phyloP scores from a whole-genome alignment of 2,113 vertebrate species.

The Chiloscyllium plagiosum region DNA sequence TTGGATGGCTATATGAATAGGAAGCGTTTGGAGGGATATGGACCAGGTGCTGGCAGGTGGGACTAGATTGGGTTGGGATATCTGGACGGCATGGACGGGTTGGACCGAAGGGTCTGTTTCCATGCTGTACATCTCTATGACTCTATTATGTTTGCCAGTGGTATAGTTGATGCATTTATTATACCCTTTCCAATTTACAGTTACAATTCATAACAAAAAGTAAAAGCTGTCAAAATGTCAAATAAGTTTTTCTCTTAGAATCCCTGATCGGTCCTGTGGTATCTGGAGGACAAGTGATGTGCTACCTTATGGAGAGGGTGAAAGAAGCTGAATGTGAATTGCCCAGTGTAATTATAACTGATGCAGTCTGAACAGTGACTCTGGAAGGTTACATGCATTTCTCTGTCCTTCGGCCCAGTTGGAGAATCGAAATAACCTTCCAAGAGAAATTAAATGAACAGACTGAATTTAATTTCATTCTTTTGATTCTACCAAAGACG shows the following conservation, averaged over 20 bases:
- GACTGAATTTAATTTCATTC: neutral
- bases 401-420: neutral
- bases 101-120: too few relatives aligned
- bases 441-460: neutral
- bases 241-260: neutral
- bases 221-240: neutral
- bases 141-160: neutral
- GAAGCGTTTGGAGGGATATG: too few relatives aligned
- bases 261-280: neutral
- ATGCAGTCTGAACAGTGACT: neutral
- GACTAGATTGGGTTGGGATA: too few relatives aligned
- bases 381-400: neutral
- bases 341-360: too few relatives aligned
- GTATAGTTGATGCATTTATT: neutral
- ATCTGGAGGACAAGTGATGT: neutral
- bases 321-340: neutral
- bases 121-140: too few relatives aligned
- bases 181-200: neutral
- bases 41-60: too few relatives aligned
- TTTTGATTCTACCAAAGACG: neutral
- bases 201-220: conserved; percentile 1
- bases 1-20: too few relatives aligned
- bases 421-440: neutral
- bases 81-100: too few relatives aligned
- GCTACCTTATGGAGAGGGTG: neutral